phyloP scores from a whole-genome alignment of 1,140 invertebrate genomes.

The Lordiphosa clarofinis region DNA sequence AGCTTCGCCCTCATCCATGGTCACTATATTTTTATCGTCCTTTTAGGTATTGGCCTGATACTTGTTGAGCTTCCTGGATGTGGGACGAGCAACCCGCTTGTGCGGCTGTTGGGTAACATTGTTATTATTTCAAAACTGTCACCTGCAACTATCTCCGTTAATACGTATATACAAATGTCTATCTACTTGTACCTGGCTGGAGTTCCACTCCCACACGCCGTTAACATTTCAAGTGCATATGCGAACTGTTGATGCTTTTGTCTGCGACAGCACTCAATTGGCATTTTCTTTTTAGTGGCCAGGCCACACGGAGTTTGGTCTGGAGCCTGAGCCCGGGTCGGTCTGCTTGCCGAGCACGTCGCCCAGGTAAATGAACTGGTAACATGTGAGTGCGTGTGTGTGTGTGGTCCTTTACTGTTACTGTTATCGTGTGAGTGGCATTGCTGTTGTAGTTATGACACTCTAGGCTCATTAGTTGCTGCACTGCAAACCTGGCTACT shows the following conservation, averaged over 20 bases:
- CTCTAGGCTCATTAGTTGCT: slow-evolving; percentile 65
- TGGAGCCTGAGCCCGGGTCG: slow-evolving; percentile 8
- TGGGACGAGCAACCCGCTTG: too few relatives aligned
- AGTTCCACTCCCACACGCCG: too few relatives aligned
- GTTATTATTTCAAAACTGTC: slow-evolving; percentile 4
- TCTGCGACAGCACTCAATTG: slow-evolving; percentile 39
- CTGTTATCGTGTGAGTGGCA: slow-evolving; percentile 44
- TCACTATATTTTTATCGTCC: too few relatives aligned
- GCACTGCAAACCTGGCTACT: slow-evolving; percentile 59
- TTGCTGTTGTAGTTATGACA: slow-evolving; percentile 65
- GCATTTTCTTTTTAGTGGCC: slow-evolving; percentile 57
- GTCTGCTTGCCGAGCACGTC: slow-evolving; percentile 45
- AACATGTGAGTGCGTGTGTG: slow-evolving; percentile 19
- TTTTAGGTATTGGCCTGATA: too few relatives aligned
- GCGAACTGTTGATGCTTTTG: slow-evolving; percentile 22
- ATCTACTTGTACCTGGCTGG: too few relatives aligned
- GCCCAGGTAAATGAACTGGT: slow-evolving; percentile 69
- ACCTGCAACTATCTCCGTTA: slow-evolving; percentile 15
- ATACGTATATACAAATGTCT: too few relatives aligned
- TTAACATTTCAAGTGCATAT: slow-evolving; percentile 29
- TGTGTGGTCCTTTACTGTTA: slow-evolving; percentile 43
- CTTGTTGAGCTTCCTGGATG: too few relatives aligned
- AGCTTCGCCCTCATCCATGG: too few relatives aligned
- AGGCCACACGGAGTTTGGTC: slow-evolving; percentile 6
- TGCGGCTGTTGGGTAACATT: too few relatives aligned